These are phyloP conservation scores for Drosophila borborema DNA, from an alignment of 2,888 invertebrate species.

Conservation along the genomic window DNA sequence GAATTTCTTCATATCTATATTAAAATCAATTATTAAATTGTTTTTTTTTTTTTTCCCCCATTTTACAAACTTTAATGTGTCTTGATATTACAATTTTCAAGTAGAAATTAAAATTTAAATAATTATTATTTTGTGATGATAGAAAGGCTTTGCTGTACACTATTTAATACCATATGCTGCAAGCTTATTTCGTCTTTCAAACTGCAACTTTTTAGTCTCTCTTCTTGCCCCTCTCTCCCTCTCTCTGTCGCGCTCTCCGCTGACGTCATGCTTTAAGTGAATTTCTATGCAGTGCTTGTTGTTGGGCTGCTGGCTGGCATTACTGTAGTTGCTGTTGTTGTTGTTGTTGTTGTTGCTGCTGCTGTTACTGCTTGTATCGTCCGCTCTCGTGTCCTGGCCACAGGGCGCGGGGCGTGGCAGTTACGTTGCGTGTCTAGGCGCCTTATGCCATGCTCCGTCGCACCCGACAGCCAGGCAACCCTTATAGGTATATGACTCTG, in stretches of 20 bases:
- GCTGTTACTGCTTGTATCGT: background rate
- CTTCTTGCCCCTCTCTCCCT: background rate
- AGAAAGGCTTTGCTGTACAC: background rate
- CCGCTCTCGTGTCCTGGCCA: conserved; percentile 1
- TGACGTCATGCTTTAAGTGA: conserved; percentile 15
- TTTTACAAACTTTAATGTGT: too few species aligned
- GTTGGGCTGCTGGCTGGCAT: conserved; percentile 17
- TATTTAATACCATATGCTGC: background rate
- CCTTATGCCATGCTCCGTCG: conserved; percentile 32
- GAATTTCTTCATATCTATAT: too few species aligned
- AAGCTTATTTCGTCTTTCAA: background rate
- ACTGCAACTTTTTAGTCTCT: background rate
- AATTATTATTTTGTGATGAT: too few species aligned
- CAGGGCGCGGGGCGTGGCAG: conserved; percentile 8
- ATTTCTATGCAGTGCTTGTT: conserved; percentile 14
- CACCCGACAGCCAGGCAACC: conserved; percentile 21
- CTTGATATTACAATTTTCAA: too few species aligned
- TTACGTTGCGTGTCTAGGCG: conserved; percentile 32
- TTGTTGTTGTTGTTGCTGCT: background rate
- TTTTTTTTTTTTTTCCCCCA: too few species aligned
- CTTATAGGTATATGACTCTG: conserved; percentile 1
- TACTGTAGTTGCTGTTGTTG: background rate
- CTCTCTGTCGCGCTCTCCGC: background rate
- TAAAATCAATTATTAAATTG: too few species aligned
- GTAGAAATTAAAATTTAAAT: too few species aligned